Evolutionary conservation across 1,140 invertebrate species (phyloP).

Genomic region (Cherax destructor): DNA sequence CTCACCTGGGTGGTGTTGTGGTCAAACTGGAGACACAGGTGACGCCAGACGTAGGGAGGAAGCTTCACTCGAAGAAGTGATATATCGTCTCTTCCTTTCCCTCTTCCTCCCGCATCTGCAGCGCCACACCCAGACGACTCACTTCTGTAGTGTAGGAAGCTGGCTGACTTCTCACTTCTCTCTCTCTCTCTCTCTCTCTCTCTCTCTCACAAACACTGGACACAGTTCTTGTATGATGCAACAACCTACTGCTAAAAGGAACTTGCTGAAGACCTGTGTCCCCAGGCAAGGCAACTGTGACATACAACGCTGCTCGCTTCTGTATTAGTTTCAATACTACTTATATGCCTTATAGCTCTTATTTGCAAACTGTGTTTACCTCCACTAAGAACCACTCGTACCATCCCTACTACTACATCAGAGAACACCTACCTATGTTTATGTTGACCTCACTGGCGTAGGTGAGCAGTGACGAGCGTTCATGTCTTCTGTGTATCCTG

Average conservation of each 20-base stretch:
- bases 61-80: slow-evolving; percentile 39
- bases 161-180: background rate
- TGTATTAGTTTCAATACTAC: too few species aligned
- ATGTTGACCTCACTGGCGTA: background rate
- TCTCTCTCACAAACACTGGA: too few species aligned
- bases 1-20: background rate
- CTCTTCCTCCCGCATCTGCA: background rate
- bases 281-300: too few species aligned
- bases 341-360: too few species aligned
- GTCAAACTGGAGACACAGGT: slow-evolving; percentile 28
- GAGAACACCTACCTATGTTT: background rate
- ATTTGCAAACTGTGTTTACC: too few species aligned
- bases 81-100: too few species aligned
- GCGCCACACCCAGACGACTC: slow-evolving; percentile 18
- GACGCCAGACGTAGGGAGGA: slow-evolving; percentile 28
- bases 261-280: too few species aligned
- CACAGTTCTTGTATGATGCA: too few species aligned
- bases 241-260: too few species aligned
- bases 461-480: background rate
- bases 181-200: too few species aligned
- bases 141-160: background rate
- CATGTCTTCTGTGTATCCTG: background rate
- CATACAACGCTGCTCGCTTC: too few species aligned
- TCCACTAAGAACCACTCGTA: too few species aligned
- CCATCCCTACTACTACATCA: background rate